phyloP scores from a whole-genome alignment of 2,888 invertebrate genomes.

The Carcina quercana region DNA sequence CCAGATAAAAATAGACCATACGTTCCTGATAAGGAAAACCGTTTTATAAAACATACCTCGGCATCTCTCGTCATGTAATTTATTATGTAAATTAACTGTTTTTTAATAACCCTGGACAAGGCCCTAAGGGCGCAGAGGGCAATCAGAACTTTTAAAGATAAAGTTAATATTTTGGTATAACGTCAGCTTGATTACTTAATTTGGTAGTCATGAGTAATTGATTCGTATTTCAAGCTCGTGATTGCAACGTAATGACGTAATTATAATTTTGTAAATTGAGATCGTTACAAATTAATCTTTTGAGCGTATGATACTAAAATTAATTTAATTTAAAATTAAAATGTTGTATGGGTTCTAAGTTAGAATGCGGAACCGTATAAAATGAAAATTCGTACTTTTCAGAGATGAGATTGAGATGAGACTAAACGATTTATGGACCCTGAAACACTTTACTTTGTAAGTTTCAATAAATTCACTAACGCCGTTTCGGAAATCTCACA shows the following conservation, averaged over 20 bases:
- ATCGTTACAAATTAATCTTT: conserved; percentile 2
- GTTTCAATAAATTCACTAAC: too few species aligned
- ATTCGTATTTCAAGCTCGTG: conserved; percentile 10
- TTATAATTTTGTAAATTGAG: conserved; percentile 1
- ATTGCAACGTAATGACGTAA: conserved; percentile 12
- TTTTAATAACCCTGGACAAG: conserved; percentile 25
- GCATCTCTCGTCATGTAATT: conserved; percentile 21
- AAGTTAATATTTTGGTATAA: conserved; percentile 9
- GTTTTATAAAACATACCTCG: conserved; percentile 11
- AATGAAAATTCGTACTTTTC: too few species aligned
- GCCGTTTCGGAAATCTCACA: too few species aligned
- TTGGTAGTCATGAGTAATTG: conserved; percentile 12
- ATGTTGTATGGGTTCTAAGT: too few species aligned
- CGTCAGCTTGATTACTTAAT: conserved; percentile 28
- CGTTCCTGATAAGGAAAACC: conserved; percentile 1
- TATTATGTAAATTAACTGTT: conserved; percentile 30
- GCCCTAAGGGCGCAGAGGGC: conserved; percentile 14
- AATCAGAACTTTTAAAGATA: conserved; percentile 16
- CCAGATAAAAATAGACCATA: not conserved
- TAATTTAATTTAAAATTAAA: too few species aligned
- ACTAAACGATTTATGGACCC: too few species aligned
- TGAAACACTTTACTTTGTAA: too few species aligned
- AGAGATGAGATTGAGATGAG: too few species aligned
- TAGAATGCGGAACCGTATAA: too few species aligned
- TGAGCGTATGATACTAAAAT: too few species aligned